Evolutionary conservation across 2,113 vertebrate genomes (phyloP), one percentile per base, ranked within the genome.

Genomic region (Tragelaphus buxtoni): DNA sequence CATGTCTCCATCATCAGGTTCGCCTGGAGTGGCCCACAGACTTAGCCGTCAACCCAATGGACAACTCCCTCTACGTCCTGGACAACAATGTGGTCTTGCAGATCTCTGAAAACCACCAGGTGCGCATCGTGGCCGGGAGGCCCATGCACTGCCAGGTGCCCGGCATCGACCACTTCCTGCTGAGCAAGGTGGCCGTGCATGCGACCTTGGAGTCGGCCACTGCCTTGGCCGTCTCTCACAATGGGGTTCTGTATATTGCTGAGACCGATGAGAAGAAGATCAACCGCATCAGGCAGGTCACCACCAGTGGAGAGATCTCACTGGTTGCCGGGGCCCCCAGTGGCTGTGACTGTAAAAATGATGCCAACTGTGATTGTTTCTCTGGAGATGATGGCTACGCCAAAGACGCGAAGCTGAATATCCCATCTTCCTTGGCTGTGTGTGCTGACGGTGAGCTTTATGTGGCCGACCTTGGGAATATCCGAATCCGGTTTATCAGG

Each of bases 121-220:
- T 99, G 39, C 99, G 99, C 91, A 99, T 99, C 0, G 99, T 99
- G 13, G 99, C 99, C 0, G 99, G 99, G 7, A 99, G 99, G 13
- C 99, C 99, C 17, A 99, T 99, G 99, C 99, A 99, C 97, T 99
- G 99, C 98, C 99, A 99, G 97, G 99, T 99, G 22, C 99, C 99
- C 0, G 99, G 99, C 88, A 99, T 99, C 10, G 99, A 99, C 97
- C 99, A 99, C 97, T 99, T 99, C 94, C 99, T 99, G 58, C 98
- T 99, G 94, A 99, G 99, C 98, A 99, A 99, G 97, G 99, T 99
- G 69, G 99, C 99, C 30, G 98, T 99, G 94, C 99, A 99, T 0
- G 99, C 99, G 49, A 99, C 99, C 0, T 98, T 99, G 96, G 99
- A 99, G 98, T 99, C 99, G 0, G 99, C 99, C 81, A 99, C 99